phyloP scores from a whole-genome alignment of 2,797 vertebrate genomes.

The Betta splendens region DNA sequence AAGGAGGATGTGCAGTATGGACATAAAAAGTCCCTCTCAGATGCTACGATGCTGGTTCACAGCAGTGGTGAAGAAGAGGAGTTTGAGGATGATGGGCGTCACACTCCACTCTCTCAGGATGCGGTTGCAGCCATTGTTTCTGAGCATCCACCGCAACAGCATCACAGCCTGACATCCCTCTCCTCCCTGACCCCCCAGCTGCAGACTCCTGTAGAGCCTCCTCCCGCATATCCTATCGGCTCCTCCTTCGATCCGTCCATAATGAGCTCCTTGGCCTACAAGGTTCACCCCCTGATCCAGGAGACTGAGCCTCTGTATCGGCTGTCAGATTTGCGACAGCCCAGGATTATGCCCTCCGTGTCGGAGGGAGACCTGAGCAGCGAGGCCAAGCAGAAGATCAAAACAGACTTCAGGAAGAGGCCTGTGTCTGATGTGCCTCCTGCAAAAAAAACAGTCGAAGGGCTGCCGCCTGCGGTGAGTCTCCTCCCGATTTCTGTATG shows the following conservation, averaged over 20 bases:
- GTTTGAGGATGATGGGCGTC: slow-evolving; percentile 85
- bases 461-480: slow-evolving; percentile 93
- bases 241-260: slow-evolving; percentile 76
- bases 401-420: slow-evolving; percentile 91
- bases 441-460: slow-evolving; percentile 90
- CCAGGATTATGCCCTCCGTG: slow-evolving; percentile 87
- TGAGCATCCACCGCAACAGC: slow-evolving; percentile 49
- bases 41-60: slow-evolving; percentile 98
- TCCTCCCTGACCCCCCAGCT: slow-evolving; percentile 69
- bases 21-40: slow-evolving; percentile 95
- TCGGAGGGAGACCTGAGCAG: slow-evolving; percentile 92
- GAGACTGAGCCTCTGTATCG: slow-evolving; percentile 79
- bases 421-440: slow-evolving; percentile 89
- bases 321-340: slow-evolving; percentile 76
- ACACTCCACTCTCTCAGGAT: slow-evolving; percentile 79
- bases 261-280: slow-evolving; percentile 82
- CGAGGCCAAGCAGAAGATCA: slow-evolving; percentile 83
- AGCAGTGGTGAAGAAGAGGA: slow-evolving; percentile 95
- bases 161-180: slow-evolving; percentile 59
- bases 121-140: slow-evolving; percentile 37
- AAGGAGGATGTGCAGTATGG: slow-evolving; percentile 84
- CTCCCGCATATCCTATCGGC: slow-evolving; percentile 82
- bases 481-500: background rate
- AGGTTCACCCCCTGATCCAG: slow-evolving; percentile 82
- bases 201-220: slow-evolving; percentile 80